These are phyloP conservation scores for Patella depressa DNA, from an alignment of 2,888 invertebrate genomes.

Conservation along the genomic window DNA sequence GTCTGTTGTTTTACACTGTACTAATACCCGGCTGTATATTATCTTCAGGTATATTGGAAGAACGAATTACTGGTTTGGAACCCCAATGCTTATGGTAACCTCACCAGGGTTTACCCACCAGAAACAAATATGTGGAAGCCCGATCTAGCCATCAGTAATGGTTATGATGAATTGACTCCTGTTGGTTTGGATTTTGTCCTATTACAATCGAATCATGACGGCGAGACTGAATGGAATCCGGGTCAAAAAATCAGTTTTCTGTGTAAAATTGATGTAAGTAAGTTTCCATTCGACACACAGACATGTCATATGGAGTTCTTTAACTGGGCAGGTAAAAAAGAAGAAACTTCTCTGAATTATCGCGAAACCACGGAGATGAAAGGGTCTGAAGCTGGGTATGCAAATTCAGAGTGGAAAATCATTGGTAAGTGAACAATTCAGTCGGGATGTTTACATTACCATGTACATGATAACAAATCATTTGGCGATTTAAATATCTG, in stretches of 20 bases:
- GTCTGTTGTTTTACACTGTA: no score
- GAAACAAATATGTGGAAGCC: not conserved
- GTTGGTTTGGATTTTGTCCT: not conserved
- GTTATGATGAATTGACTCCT: not conserved
- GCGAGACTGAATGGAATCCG: not conserved
- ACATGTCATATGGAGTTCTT: not conserved
- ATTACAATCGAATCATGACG: not conserved
- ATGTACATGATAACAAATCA: no score
- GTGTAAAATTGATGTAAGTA: not conserved
- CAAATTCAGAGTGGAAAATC: not conserved
- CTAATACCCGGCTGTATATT: no score
- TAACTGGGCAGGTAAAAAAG: not conserved
- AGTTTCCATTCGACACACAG: not conserved
- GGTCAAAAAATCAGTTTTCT: not conserved
- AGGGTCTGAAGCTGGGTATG: not conserved
- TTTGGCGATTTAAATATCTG: no score
- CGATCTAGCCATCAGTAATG: not conserved
- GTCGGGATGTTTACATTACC: no score
- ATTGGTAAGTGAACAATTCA: not conserved
- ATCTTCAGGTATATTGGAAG: not conserved
- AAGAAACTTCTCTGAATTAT: not conserved
- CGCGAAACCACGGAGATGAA: not conserved
- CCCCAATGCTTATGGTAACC: not conserved
- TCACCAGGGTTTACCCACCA: not conserved
- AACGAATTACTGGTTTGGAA: not conserved